Evolutionary conservation across 2,113 vertebrate species (phyloP).

Genomic region (Anhinga rufa): DNA sequence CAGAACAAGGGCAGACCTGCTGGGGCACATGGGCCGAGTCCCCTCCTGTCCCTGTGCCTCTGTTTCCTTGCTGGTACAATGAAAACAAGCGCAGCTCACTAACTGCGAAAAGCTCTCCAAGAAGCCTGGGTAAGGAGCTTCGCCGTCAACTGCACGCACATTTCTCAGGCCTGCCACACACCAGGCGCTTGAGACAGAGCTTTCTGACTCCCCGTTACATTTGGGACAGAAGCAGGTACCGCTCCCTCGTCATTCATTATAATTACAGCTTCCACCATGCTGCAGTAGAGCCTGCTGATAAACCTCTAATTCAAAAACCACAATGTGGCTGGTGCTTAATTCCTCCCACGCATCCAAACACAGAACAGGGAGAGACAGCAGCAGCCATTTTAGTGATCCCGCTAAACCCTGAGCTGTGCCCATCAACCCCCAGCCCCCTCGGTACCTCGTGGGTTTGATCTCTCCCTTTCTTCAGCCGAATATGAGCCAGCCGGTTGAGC

Average conservation of each 20-base stretch:
- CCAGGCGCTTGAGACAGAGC: not conserved
- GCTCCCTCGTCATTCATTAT: accelerated
- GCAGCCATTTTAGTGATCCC: too few relatives aligned
- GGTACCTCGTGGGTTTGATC: constrained; percentile 96
- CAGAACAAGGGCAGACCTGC: not conserved
- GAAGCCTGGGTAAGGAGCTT: not conserved
- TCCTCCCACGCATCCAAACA: accelerated
- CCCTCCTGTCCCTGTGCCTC: accelerated
- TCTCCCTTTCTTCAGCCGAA: constrained; percentile 90
- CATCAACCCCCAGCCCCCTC: not conserved
- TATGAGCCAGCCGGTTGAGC: constrained; percentile 94
- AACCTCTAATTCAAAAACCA: not conserved
- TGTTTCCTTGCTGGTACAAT: too few relatives aligned
- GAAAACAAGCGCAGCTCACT: accelerated
- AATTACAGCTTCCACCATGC: not conserved
- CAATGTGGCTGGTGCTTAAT: accelerated
- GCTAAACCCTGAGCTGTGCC: accelerated
- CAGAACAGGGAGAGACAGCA: accelerated
- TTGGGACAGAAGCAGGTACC: not conserved
- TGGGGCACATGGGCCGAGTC: accelerated
- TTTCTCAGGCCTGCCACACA: not conserved
- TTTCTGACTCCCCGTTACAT: accelerated
- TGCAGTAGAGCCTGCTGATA: accelerated
- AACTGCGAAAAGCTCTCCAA: not conserved
- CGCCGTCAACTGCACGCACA: accelerated